phyloP scores from a whole-genome alignment of 1,140 invertebrate species.

The Drosophila hydei region DNA sequence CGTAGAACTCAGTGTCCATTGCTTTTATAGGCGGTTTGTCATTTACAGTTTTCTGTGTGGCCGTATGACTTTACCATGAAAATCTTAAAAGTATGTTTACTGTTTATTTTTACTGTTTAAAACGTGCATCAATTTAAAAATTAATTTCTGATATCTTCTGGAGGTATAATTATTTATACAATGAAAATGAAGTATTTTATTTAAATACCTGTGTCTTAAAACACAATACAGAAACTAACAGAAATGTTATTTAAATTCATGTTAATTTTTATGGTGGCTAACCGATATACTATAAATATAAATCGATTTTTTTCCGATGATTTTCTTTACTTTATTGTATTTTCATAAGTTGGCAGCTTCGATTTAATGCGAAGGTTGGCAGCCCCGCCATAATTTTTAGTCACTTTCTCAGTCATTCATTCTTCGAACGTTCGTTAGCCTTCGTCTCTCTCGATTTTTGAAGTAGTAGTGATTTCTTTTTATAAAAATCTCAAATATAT shows the following conservation, averaged over 20 bases:
- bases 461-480: conserved; percentile 72
- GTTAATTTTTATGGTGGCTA: not conserved
- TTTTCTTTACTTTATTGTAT: conserved; percentile 21
- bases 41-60: conserved; percentile 13
- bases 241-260: not conserved
- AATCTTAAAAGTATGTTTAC: not conserved
- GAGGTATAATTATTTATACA: no score
- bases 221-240: not conserved
- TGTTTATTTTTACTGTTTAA: no score
- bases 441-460: conserved; percentile 53
- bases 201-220: no score
- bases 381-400: conserved; percentile 40
- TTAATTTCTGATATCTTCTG: not conserved
- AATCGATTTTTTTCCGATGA: conserved; percentile 6
- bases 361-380: conserved; percentile 25
- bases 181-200: no score
- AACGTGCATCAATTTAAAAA: not conserved
- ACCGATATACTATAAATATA: conserved; percentile 8
- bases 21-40: conserved; percentile 57
- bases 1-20: conserved; percentile 40
- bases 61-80: not conserved
- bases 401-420: conserved; percentile 50
- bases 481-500: conserved; percentile 72
- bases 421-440: conserved; percentile 45
- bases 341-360: conserved; percentile 23